These are phyloP conservation scores for Mycteria americana DNA, from an alignment of 2,797 vertebrate species.

Conservation along the genomic window DNA sequence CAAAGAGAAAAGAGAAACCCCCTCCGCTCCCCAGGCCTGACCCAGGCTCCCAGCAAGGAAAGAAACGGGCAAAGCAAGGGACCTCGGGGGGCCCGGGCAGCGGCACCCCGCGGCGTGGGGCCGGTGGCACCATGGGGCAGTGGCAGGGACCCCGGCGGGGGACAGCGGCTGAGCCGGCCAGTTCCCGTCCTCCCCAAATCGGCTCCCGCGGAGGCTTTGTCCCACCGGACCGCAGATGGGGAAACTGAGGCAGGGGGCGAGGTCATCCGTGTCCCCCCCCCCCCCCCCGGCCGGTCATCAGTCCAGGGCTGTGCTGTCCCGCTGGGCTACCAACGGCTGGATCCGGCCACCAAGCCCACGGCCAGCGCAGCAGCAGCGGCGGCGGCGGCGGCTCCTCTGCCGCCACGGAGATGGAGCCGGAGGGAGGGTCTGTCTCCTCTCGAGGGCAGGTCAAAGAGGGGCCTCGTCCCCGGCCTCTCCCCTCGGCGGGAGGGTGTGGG, in stretches of 20 bases:
- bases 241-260: not conserved
- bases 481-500: too few species aligned
- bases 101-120: not conserved
- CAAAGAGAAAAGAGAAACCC: not conserved
- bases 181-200: not conserved
- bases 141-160: accelerated
- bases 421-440: not conserved
- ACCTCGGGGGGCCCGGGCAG: not conserved
- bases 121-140: not conserved
- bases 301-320: not conserved
- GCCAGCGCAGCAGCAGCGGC: not conserved
- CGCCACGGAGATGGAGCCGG: not conserved
- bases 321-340: not conserved
- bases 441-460: not conserved
- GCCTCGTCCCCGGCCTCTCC: not conserved
- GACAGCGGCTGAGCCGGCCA: not conserved
- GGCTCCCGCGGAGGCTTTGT: not conserved
- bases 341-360: not conserved
- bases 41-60: not conserved
- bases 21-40: not conserved
- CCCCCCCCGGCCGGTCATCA: too few species aligned
- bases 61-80: not conserved
- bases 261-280: too few species aligned
- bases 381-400: not conserved
- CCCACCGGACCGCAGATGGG: not conserved